Base-by-base conservation (phyloP, 1,140 invertebrate genomes). In the Proales similis region DNA sequence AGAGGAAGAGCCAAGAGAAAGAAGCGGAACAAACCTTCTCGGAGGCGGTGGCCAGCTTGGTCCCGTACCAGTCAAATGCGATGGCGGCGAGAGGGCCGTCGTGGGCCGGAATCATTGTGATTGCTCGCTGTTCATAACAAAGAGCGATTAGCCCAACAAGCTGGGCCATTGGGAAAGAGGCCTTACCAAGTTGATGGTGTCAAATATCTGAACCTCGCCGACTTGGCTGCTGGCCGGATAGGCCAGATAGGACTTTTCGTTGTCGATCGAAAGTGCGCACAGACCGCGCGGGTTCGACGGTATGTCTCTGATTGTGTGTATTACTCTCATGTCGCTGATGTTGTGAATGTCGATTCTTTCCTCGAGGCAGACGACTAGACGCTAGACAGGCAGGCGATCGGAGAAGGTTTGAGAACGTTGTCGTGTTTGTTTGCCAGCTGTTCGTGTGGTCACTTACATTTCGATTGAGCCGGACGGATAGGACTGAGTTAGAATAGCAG, bases 321-420 rank as follows among this genome's bases (percentile, higher is more conserved):
- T 79, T 26, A 97, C 87, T 78, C 92, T 94, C 93, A 98, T 97
- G 74, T 98, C 93, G 45, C 87, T 82, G 66, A 98, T 95, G 78
- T 96, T 96, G 80, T 99, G 93, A 71, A 99, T 95, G 74, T 95
- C 94, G 60, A 98, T 80, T 57, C 87, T 90, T 74, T 98, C 93
- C 77, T 97, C 92, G 67, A 98, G 77, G 77, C 93, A 97, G 65
- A 98, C 94, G 60, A 98, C 85, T 71, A 98, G 79, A 70, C 94
- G 82, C 85, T 91, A 79, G 11, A 81, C 81, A 48, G 66, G 62
- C 67, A 64, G 51, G 49, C 43, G 20, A 48, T 45, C 12, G 64
- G 3, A 14, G 19, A 43, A 19, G 17, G 62, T 60, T 45, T 3
- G 30, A 38, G 64, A 66, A 65, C 14, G 38, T 36, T 30, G 20